phyloP scores from a whole-genome alignment of 2,888 invertebrate species.

The Athalia cordata region DNA sequence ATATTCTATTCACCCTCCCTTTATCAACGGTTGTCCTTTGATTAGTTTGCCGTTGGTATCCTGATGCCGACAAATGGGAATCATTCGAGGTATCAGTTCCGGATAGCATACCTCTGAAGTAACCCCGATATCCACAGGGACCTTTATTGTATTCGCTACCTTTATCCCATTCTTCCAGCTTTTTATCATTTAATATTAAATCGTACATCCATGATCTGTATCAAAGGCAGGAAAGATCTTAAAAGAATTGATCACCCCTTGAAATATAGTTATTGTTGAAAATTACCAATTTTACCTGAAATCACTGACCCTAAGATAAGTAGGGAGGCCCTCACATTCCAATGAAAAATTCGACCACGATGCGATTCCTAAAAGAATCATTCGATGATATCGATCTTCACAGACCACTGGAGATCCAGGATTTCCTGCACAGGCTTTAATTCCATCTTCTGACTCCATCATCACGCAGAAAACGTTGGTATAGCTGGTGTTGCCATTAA shows the following conservation, averaged over 20 bases:
- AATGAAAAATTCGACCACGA: slow-evolving; percentile 61
- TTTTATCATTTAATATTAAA: slow-evolving; percentile 52
- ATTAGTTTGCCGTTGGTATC: not conserved
- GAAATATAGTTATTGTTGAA: not conserved
- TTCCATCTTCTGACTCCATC: slow-evolving; percentile 55
- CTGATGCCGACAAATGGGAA: slow-evolving; percentile 24
- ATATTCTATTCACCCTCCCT: slow-evolving; percentile 30
- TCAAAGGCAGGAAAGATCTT: not conserved
- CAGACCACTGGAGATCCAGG: slow-evolving; percentile 62
- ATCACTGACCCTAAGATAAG: slow-evolving; percentile 56
- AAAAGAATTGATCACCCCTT: too few species aligned
- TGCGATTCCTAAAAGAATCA: slow-evolving; percentile 58
- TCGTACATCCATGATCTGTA: slow-evolving; percentile 57
- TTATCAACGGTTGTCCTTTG: not conserved
- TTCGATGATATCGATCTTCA: slow-evolving; percentile 54
- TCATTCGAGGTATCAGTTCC: slow-evolving; percentile 43
- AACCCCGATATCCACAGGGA: slow-evolving; percentile 39
- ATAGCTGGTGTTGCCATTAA: slow-evolving; percentile 54
- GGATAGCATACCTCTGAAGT: slow-evolving; percentile 31
- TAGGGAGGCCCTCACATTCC: slow-evolving; percentile 56
- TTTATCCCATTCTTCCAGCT: slow-evolving; percentile 36
- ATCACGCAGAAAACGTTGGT: slow-evolving; percentile 58
- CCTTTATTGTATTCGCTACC: slow-evolving; percentile 12
- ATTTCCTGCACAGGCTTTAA: slow-evolving; percentile 61
- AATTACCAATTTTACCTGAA: slow-evolving; percentile 54